Percentiles rank a stretch among this genome's conserved stretches.
These are phyloP conservation scores for Sycophila sp. DNA, from an alignment of 1,140 invertebrate species.

Conservation along the genomic window DNA sequence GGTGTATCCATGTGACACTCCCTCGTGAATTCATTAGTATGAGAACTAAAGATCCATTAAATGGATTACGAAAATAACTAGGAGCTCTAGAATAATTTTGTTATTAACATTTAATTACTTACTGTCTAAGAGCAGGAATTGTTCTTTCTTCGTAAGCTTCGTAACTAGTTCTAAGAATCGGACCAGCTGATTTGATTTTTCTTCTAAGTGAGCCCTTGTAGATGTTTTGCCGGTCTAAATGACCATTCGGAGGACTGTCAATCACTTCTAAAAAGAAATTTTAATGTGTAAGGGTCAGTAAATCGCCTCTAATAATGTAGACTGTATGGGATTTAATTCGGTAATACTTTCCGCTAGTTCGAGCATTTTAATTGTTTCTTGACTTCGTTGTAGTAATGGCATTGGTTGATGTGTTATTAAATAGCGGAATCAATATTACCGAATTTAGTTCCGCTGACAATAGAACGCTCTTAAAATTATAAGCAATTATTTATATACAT, in stretches of 20 bases:
- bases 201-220: constrained; percentile 72
- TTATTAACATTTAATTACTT: constrained; percentile 56
- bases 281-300: neutral
- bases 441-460: too few species aligned
- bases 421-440: too few species aligned
- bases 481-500: too few species aligned
- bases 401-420: too few species aligned
- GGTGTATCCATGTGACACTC: constrained; percentile 73
- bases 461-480: too few species aligned
- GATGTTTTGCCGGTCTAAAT: constrained; percentile 55
- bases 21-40: constrained; percentile 81
- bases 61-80: neutral
- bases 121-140: constrained; percentile 84
- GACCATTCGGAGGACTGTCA: constrained; percentile 58
- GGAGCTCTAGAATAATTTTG: neutral
- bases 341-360: too few species aligned
- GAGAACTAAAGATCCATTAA: constrained; percentile 69
- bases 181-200: constrained; percentile 79
- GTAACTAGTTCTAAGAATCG: constrained; percentile 76
- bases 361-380: too few species aligned
- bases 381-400: too few species aligned
- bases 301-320: too few species aligned
- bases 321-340: too few species aligned
- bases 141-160: constrained; percentile 88
- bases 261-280: constrained; percentile 52